Conservation (phyloP, 2,113 vertebrate species). For the Illadopsis cleaveri region DNA sequence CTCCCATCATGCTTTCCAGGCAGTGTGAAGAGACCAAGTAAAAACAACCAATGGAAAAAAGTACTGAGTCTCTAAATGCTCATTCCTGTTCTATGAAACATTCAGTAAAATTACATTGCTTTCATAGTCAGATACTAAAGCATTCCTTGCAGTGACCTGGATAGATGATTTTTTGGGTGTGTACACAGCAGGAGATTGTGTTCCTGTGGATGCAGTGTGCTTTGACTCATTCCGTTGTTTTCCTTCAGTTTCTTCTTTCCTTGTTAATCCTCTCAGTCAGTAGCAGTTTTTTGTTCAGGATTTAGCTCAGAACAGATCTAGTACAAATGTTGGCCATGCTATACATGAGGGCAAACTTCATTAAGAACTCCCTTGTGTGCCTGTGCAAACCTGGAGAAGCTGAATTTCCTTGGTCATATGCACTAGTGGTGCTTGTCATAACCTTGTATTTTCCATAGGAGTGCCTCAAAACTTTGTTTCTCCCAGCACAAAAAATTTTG, state of each 20-base stretch:
- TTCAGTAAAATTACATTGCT: background rate
- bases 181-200: background rate
- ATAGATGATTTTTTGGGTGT: background rate
- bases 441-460: background rate
- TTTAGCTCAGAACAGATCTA: background rate
- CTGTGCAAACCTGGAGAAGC: accelerated
- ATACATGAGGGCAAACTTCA: background rate
- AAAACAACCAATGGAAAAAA: background rate
- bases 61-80: background rate
- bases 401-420: background rate
- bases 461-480: background rate
- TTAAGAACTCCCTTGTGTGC: background rate
- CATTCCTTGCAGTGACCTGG: background rate
- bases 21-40: background rate
- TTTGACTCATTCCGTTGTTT: background rate
- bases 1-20: background rate
- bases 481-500: background rate
- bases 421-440: background rate
- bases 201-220: background rate
- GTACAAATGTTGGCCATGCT: background rate
- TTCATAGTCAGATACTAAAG: background rate
- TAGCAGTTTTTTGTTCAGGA: background rate
- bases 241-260: background rate
- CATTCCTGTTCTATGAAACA: background rate
- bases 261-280: background rate